These are phyloP conservation scores for Excalfactoria chinensis DNA, from an alignment of 2,113 vertebrate genomes.

Conservation along the genomic window DNA sequence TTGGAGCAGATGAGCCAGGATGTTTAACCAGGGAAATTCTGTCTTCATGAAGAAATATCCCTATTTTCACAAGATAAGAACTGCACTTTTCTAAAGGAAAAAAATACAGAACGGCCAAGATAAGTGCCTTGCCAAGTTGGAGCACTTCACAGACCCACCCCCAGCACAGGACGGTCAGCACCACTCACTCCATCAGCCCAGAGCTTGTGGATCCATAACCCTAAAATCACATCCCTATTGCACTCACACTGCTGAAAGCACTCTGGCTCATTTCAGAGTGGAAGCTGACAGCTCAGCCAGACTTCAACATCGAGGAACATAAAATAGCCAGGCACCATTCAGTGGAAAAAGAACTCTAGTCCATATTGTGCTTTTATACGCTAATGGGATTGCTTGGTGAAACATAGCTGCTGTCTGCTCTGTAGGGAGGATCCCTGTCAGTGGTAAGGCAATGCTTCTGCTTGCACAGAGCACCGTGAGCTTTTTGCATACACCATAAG, in stretches of 20 bases:
- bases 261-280: neutral
- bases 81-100: constrained; percentile 35
- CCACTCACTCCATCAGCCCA: fast-evolving
- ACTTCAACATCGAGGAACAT: neutral
- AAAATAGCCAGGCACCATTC: neutral
- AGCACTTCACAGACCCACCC: neutral
- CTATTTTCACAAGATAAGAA: constrained; percentile 63
- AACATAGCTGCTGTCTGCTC: neutral
- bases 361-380: neutral
- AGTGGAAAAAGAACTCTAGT: neutral
- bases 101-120: neutral
- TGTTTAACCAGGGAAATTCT: constrained; percentile 39
- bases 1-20: constrained; percentile 36
- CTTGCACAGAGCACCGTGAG: neutral
- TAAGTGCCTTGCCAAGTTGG: constrained; percentile 17
- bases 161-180: neutral
- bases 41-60: constrained; percentile 35
- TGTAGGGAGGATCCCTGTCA: neutral
- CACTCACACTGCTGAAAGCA: neutral
- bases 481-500: neutral
- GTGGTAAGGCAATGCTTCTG: neutral
- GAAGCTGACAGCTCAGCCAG: neutral
- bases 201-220: fast-evolving
- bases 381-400: neutral
- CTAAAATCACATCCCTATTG: neutral